Evolutionary conservation across 2,888 invertebrate genomes (phyloP).

Genomic region (Vanessa cardui): DNA sequence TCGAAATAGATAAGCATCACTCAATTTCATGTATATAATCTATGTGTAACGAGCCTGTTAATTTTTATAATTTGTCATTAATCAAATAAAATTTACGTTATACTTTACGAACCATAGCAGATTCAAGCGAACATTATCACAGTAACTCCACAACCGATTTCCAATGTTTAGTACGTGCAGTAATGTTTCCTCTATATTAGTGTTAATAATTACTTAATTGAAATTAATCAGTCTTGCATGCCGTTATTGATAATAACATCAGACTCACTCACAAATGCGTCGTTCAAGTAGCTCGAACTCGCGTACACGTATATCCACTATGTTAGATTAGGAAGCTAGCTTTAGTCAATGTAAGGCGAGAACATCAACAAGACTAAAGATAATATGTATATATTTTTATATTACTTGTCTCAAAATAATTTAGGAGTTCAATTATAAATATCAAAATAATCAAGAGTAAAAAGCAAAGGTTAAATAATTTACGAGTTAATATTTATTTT

Average conservation of each 20-base stretch:
- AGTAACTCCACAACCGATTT: conserved; percentile 7
- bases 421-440: neutral
- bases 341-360: conserved; percentile 53
- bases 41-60: too few relatives aligned
- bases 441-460: too few relatives aligned
- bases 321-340: conserved; percentile 54
- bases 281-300: conserved; percentile 23
- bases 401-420: neutral
- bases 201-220: neutral
- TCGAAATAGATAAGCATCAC: too few relatives aligned
- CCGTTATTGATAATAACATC: conserved; percentile 41
- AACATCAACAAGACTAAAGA: conserved; percentile 40
- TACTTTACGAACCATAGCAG: neutral
- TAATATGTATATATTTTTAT: too few relatives aligned
- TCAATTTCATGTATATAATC: too few relatives aligned
- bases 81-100: too few relatives aligned
- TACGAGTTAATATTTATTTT: too few relatives aligned
- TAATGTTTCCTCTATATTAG: conserved; percentile 24
- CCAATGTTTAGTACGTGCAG: conserved; percentile 12
- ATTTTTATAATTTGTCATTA: too few relatives aligned
- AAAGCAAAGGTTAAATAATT: neutral
- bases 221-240: conserved; percentile 36
- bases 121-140: neutral
- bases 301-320: conserved; percentile 17
- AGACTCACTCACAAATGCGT: conserved; percentile 44